Evolutionary conservation across 2,113 vertebrate genomes (phyloP).

Genomic region (Lepisosteus osseus): DNA sequence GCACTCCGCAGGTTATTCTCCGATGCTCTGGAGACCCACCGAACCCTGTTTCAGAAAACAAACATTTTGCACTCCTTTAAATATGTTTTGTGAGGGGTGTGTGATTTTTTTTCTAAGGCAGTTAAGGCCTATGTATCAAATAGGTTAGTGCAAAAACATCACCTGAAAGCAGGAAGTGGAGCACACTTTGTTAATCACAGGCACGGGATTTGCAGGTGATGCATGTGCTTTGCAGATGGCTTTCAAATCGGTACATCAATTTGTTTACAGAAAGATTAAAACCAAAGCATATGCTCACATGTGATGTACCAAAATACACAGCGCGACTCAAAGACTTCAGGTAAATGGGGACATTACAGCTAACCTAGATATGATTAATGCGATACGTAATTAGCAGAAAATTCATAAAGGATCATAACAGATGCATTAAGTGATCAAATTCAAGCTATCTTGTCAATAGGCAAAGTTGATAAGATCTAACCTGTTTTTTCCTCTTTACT

Average conservation of each 20-base stretch:
- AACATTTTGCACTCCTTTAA: constrained; percentile 32
- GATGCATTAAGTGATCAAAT: constrained; percentile 49
- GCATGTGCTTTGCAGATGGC: constrained; percentile 28
- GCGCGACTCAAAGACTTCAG: background rate
- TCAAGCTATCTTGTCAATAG: constrained; percentile 49
- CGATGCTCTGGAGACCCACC: constrained; percentile 34
- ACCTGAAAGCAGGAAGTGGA: constrained; percentile 20
- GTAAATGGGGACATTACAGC: background rate
- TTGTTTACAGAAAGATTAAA: constrained; percentile 45
- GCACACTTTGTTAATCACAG: constrained; percentile 27
- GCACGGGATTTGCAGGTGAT: constrained; percentile 49
- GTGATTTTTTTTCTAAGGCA: constrained; percentile 6
- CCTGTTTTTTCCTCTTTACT: constrained; percentile 33
- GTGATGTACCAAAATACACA: constrained; percentile 16
- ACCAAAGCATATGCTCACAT: constrained; percentile 47
- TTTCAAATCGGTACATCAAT: constrained; percentile 10
- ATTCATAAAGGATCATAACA: constrained; percentile 29
- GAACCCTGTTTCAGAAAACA: constrained; percentile 45
- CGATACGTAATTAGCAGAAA: constrained; percentile 30
- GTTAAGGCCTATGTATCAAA: background rate
- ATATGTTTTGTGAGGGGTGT: constrained; percentile 27
- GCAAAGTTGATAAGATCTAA: constrained; percentile 59
- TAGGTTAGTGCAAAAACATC: background rate
- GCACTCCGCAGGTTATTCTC: constrained; percentile 48
- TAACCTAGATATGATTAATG: constrained; percentile 43